Conservation (phyloP, 1,140 invertebrate genomes). For the Popillia japonica region DNA sequence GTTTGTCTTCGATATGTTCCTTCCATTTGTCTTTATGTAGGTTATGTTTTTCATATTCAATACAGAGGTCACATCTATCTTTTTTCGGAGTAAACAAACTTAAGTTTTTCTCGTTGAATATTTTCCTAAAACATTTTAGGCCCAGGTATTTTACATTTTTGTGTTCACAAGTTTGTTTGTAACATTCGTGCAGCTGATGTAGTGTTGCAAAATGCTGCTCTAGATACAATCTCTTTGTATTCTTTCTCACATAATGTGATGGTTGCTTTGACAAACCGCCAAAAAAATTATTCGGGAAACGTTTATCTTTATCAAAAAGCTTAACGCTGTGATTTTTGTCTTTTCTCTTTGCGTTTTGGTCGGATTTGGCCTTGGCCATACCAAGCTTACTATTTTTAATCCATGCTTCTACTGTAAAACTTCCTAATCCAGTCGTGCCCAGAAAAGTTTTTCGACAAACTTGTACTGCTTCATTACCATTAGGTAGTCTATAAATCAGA, state of each 20-base stretch:
- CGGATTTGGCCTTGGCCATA: not conserved
- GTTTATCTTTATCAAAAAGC: not conserved
- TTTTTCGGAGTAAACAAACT: constrained; percentile 56
- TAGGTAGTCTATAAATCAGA: constrained; percentile 30
- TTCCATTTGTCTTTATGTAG: constrained; percentile 44
- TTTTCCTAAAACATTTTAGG: constrained; percentile 36
- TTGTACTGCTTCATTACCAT: constrained; percentile 34
- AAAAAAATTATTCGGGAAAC: constrained; percentile 39
- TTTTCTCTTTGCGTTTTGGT: not conserved
- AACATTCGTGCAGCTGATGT: not conserved
- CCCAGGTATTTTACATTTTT: not conserved
- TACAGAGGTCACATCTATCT: constrained; percentile 57
- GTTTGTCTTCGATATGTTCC: constrained; percentile 47
- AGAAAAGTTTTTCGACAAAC: not conserved
- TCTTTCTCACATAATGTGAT: constrained; percentile 43
- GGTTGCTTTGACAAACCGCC: constrained; percentile 40
- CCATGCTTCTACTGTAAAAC: not conserved
- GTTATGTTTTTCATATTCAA: constrained; percentile 27
- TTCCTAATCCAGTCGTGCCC: not conserved
- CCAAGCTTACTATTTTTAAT: constrained; percentile 7
- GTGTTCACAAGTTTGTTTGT: not conserved
- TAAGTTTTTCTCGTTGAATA: constrained; percentile 53
- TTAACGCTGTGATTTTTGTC: not conserved
- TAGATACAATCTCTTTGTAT: constrained; percentile 43
- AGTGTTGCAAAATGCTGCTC: constrained; percentile 42